Conservation (phyloP, 35 echinoderm and acorn worm genomes). For the Apostichopus californicus region DNA sequence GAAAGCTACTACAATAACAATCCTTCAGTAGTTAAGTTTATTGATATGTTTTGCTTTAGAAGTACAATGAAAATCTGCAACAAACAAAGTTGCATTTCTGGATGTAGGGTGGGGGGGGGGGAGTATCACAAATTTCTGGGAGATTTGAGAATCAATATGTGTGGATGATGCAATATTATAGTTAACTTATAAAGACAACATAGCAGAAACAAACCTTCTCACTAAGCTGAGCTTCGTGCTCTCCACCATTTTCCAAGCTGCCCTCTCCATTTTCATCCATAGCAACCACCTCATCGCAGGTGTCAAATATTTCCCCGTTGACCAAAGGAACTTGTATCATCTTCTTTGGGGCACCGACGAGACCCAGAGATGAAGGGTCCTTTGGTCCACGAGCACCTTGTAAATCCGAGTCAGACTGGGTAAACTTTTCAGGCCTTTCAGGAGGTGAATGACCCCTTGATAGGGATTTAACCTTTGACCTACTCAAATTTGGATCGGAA, state of each 20-base stretch:
- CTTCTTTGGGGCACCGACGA: not conserved
- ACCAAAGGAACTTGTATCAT: conserved; percentile 52
- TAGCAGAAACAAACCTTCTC: conserved; percentile 44
- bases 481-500: conserved; percentile 15
- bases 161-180: too few species aligned
- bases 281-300: conserved; percentile 5
- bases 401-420: conserved; percentile 24
- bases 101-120: too few species aligned
- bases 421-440: conserved; percentile 5
- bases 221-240: conserved; percentile 54
- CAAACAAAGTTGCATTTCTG: too few species aligned
- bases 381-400: not conserved
- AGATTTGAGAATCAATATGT: too few species aligned
- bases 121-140: too few species aligned
- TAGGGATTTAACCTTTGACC: conserved; percentile 36
- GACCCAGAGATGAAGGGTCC: not conserved
- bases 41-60: too few species aligned
- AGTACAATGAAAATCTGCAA: too few species aligned
- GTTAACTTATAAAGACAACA: too few species aligned
- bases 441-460: conserved; percentile 33
- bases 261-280: conserved; percentile 41
- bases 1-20: too few species aligned
- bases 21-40: too few species aligned
- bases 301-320: conserved; percentile 50
- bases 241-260: conserved; percentile 51